phyloP scores from a whole-genome alignment of 2,113 vertebrate species.

The Cnemophilus loriae region DNA sequence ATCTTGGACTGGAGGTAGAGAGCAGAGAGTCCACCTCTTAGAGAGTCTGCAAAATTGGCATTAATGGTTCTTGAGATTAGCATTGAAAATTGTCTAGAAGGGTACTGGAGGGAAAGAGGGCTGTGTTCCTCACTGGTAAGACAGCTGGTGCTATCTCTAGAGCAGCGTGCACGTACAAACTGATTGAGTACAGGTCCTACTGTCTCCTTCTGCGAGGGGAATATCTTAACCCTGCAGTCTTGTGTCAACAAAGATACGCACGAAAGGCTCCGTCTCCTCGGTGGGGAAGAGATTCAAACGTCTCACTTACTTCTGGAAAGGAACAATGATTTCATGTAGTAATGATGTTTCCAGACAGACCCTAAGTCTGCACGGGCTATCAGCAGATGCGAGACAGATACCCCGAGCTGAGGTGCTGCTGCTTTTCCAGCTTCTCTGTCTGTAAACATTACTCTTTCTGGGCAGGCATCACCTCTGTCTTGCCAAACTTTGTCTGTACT shows the following conservation, averaged over 20 bases:
- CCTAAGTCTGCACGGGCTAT: neutral
- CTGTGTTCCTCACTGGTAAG: fast-evolving
- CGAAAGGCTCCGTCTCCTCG: neutral
- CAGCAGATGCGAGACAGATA: neutral
- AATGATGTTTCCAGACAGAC: neutral
- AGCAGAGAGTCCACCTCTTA: neutral
- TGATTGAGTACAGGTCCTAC: neutral
- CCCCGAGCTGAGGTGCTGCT: neutral
- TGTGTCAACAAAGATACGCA: fast-evolving
- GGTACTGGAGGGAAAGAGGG: neutral
- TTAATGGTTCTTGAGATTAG: neutral
- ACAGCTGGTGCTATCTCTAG: neutral
- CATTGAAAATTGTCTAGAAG: neutral
- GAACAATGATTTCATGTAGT: neutral
- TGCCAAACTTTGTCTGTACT: neutral
- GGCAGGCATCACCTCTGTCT: neutral
- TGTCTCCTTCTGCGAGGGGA: neutral
- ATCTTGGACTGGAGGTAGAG: neutral
- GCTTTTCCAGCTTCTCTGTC: neutral
- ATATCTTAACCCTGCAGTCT: neutral
- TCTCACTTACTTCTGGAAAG: neutral
- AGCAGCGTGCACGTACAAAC: neutral
- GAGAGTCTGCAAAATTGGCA: neutral
- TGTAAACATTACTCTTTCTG: neutral
- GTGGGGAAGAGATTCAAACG: neutral